Base-by-base conservation (phyloP, 1,140 invertebrate genomes). In the Ceratosolen solmsi region DNA sequence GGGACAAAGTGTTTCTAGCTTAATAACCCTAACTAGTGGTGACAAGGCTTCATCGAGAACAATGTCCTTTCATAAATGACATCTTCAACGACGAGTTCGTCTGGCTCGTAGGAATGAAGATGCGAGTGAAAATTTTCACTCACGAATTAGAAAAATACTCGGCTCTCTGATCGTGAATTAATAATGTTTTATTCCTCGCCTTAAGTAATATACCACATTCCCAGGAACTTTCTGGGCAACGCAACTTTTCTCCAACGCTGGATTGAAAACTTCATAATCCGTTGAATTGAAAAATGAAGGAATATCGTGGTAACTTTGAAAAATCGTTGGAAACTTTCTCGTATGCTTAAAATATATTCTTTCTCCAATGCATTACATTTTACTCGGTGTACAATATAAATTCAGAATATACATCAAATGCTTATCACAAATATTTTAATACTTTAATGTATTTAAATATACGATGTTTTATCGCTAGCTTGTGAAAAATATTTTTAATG, bases 191-290 rank as follows among this genome's bases (percentile, higher is more conserved):
- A 17, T 63, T 63, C 60, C 17, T 63, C 8, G 15, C 27, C 27
- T 63, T 20, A 33, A 63, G 60, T 20, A 63, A 63, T 63, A 63
- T n/a, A n/a, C n/a, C n/a, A n/a, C 15, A 63, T 63, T 63, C 11
- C 30, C 60, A 4, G 0, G 9, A 63, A 63, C 60, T 63, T 63
- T 63, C 0, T 30, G 1, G 2, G 60, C 11, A 27, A 5, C n/a
- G n/a, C 15, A 63, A 63, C 60, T 63, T 63, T 33, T 33, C n/a
- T 20, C 30, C 4, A 33, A 33, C 27, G 30, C 2, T 20, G 30
- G 27, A 63, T 63, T 33, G 11, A 25, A 63, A 63, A 63, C 60
- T 63, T 63, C 60, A 63, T 63, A 33, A 63, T 63, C 11, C 30
- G 1, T 63, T 63, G 27, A 63, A 63, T 63, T 17, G 60, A 63